These are phyloP conservation scores for Fulmarus glacialis DNA, from an alignment of 2,113 vertebrate genomes.

Conservation along the genomic window DNA sequence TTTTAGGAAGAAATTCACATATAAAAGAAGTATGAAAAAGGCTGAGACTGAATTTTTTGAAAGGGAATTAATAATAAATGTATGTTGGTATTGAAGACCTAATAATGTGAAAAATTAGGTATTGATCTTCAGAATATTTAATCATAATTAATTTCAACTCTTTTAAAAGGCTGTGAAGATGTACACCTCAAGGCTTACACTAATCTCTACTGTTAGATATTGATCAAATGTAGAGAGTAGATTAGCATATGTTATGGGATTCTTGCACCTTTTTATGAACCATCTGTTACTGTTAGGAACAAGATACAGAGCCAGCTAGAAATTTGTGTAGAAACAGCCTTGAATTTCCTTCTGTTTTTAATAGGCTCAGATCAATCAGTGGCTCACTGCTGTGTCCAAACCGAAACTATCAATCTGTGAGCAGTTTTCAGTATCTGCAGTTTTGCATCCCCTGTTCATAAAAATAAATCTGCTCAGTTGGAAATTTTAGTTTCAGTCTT, in stretches of 20 bases:
- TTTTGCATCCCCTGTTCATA: not conserved
- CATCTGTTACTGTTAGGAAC: not conserved
- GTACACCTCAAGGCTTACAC: not conserved
- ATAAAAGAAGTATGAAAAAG: not conserved
- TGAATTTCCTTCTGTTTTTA: not conserved
- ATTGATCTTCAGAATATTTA: not conserved
- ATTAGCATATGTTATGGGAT: not conserved
- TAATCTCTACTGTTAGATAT: not conserved
- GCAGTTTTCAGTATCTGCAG: not conserved
- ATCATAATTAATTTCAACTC: not conserved
- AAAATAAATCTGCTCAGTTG: not conserved
- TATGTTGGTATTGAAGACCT: not conserved
- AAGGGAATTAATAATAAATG: not conserved
- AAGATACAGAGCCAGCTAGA: not conserved
- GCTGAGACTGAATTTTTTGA: not conserved
- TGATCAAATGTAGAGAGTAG: not conserved
- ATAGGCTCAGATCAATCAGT: not conserved
- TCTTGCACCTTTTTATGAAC: not conserved
- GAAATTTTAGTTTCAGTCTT: not conserved
- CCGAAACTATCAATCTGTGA: not conserved
- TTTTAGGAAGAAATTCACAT: not conserved
- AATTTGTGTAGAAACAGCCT: not conserved
- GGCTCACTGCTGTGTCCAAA: not conserved
- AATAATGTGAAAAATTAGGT: not conserved
- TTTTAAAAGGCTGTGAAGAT: not conserved